These are phyloP conservation scores for Chiloscyllium punctatum DNA, from an alignment of 2,797 vertebrate species.

Conservation along the genomic window DNA sequence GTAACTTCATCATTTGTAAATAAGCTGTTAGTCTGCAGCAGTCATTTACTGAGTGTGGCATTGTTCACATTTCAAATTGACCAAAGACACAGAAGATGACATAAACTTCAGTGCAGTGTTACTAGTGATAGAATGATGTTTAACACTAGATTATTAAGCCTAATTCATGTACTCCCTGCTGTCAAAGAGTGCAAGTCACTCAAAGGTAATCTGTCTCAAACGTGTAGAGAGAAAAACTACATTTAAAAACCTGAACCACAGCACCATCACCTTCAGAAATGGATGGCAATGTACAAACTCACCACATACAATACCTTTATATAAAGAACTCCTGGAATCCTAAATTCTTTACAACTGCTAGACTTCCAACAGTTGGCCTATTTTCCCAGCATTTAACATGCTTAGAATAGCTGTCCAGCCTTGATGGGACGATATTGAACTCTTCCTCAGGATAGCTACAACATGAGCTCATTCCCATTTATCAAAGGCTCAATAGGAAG, in stretches of 20 bases:
- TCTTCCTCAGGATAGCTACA: neutral
- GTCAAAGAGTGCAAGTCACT: neutral
- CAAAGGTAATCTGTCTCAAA: neutral
- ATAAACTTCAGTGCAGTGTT: neutral
- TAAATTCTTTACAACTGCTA: neutral
- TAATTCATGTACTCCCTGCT: neutral
- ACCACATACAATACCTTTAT: neutral
- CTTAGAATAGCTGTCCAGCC: neutral
- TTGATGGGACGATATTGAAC: neutral
- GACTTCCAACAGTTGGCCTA: neutral
- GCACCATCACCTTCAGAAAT: neutral
- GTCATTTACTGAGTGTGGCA: neutral
- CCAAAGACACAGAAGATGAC: neutral
- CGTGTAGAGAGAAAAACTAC: neutral
- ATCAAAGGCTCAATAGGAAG: neutral
- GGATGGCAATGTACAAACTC: neutral
- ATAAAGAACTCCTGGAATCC: neutral
- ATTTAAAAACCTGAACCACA: neutral
- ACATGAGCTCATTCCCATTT: neutral
- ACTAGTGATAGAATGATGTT: neutral
- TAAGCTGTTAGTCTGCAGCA: neutral
- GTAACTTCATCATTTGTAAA: neutral
- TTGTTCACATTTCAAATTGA: neutral
- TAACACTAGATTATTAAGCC: neutral
- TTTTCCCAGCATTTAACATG: neutral